A percentile compares a stretch with the other conserved stretches of the same genome.
Evolutionary conservation across 2,888 invertebrate genomes (phyloP).

Genomic region (Drosophila nr. perissopoda): DNA sequence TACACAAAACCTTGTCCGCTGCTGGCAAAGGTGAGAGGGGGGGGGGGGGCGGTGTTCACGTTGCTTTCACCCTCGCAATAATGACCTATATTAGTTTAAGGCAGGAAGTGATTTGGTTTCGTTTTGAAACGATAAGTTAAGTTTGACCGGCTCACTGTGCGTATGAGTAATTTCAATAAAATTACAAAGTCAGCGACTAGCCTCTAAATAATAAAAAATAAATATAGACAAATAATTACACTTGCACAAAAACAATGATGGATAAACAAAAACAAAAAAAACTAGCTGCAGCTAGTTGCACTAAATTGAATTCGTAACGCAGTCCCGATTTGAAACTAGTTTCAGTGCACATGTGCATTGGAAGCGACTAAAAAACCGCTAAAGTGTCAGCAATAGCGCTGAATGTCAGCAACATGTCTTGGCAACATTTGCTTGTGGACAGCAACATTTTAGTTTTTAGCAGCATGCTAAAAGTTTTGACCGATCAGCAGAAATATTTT

Average conservation of each 20-base stretch:
- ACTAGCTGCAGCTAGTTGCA: conserved; percentile 16
- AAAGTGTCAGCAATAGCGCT: conserved; percentile 29
- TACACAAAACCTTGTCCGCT: neutral
- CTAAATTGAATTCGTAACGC: conserved; percentile 24
- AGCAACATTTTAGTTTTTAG: conserved; percentile 11
- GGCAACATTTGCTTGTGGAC: conserved; percentile 38
- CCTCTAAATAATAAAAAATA: conserved; percentile 53
- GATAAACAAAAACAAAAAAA: conserved; percentile 22
- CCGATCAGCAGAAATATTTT: neutral
- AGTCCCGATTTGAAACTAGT: conserved; percentile 68
- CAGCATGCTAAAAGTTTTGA: neutral
- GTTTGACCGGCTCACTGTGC: conserved; percentile 40
- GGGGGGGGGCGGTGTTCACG: conserved; percentile 17
- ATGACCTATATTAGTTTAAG: conserved; percentile 65
- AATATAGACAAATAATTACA: conserved; percentile 27
- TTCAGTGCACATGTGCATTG: conserved; percentile 73
- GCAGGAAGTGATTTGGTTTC: conserved; percentile 49
- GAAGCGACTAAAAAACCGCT: conserved; percentile 26
- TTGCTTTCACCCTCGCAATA: conserved; percentile 68
- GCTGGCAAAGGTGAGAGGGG: neutral
- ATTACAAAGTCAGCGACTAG: conserved; percentile 67
- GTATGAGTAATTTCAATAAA: conserved; percentile 75
- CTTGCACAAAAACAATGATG: conserved; percentile 13
- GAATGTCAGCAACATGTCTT: conserved; percentile 47
- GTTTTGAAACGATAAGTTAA: conserved; percentile 1